Evolutionary conservation across 2,888 invertebrate species (phyloP).

Genomic region (Gryllus longicercus): DNA sequence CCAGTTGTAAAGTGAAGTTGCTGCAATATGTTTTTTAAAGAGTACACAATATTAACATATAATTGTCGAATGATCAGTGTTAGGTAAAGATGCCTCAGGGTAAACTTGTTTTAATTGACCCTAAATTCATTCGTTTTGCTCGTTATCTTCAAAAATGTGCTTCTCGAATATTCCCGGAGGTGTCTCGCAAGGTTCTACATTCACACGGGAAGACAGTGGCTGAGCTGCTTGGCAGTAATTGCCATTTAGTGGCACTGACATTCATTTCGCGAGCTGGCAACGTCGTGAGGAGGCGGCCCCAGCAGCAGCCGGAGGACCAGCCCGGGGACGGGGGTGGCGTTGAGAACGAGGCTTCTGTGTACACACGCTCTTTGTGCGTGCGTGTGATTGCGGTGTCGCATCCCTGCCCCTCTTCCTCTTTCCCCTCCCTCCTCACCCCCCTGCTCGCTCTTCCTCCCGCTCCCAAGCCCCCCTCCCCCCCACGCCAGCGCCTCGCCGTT

Average conservation of each 20-base stretch:
- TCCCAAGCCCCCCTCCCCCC: not conserved
- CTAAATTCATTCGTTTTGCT: too few relatives aligned
- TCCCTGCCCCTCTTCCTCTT: not conserved
- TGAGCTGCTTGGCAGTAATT: too few relatives aligned
- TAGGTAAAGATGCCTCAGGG: too few relatives aligned
- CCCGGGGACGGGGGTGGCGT: not conserved
- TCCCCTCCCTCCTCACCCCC: not conserved
- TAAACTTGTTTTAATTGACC: too few relatives aligned
- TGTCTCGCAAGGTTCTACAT: too few relatives aligned
- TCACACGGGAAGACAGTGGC: too few relatives aligned
- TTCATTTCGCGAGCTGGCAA: not conserved
- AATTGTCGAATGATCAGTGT: too few relatives aligned
- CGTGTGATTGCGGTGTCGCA: not conserved
- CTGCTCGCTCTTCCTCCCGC: not conserved
- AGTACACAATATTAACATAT: too few relatives aligned
- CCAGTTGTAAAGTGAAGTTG: too few relatives aligned
- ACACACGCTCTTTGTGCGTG: not conserved
- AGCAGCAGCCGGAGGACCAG: not conserved
- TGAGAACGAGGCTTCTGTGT: constrained; percentile 2
- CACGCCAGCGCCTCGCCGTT: not conserved
- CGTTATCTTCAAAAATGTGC: too few relatives aligned
- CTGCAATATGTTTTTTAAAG: too few relatives aligned
- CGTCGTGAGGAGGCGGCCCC: not conserved
- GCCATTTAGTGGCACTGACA: not conserved
- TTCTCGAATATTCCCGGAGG: too few relatives aligned